A percentile compares a stretch with the other conserved stretches of the same genome.
phyloP scores from a whole-genome alignment of 1,140 invertebrate genomes.

The Drosophila ficusphila region DNA sequence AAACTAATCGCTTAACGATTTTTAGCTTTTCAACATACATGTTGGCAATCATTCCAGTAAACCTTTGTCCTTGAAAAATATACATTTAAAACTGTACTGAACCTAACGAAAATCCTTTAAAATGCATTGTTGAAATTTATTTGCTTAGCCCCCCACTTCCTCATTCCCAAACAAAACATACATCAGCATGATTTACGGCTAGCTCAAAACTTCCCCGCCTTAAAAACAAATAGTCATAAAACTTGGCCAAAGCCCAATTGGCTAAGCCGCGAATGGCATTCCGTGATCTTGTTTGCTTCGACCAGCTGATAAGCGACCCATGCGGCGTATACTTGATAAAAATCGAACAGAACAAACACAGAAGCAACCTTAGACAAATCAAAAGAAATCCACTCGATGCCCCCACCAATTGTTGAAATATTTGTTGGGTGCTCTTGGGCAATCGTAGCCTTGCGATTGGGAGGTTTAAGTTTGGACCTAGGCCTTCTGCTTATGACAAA shows the following conservation, averaged over 20 bases:
- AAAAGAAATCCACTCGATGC: conserved; percentile 37
- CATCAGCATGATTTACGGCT: conserved; percentile 29
- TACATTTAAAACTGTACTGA: neutral
- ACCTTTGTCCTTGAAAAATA: neutral
- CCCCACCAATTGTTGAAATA: conserved; percentile 33
- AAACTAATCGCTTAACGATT: neutral
- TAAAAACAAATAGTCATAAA: conserved; percentile 11
- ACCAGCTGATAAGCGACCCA: conserved; percentile 52
- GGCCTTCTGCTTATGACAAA: conserved; percentile 7
- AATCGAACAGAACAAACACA: conserved; percentile 22
- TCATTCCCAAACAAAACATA: conserved; percentile 23
- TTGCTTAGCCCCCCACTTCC: conserved; percentile 6
- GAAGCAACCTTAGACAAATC: conserved; percentile 25
- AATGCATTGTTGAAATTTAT: neutral
- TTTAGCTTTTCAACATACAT: neutral
- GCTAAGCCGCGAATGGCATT: conserved; percentile 28
- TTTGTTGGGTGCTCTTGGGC: conserved; percentile 29
- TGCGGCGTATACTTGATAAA: conserved; percentile 64
- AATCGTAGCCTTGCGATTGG: conserved; percentile 18
- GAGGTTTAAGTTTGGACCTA: conserved; percentile 3
- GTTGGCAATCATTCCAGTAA: neutral
- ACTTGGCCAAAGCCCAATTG: conserved; percentile 20
- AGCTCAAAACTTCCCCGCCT: neutral
- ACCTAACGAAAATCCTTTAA: neutral
- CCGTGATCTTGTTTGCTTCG: conserved; percentile 28